These are phyloP conservation scores for Porites lutea DNA, from an alignment of 64 coral and sea anemone genomes.

Conservation along the genomic window DNA sequence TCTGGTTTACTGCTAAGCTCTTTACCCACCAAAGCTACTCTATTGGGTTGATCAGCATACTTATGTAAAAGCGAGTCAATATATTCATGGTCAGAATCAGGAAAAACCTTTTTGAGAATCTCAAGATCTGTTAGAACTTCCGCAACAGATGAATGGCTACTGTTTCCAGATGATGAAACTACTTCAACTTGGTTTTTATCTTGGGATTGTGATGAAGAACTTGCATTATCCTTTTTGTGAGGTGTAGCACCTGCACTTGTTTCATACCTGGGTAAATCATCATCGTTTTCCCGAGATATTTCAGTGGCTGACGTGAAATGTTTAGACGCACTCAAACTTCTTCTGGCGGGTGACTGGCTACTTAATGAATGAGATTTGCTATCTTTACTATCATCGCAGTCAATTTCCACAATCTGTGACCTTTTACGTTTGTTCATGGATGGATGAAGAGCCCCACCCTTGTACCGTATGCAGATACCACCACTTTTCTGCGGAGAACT, in stretches of 20 bases:
- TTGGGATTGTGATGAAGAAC: neutral
- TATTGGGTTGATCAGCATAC: conserved; percentile 8
- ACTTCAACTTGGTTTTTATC: neutral
- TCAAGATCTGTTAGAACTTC: neutral
- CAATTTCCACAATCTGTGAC: conserved; percentile 7
- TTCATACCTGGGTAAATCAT: neutral
- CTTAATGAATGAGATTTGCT: neutral
- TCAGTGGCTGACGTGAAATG: neutral
- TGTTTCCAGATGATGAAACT: neutral
- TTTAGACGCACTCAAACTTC: neutral
- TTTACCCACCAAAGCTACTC: conserved; percentile 46
- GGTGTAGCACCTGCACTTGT: neutral
- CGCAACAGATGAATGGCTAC: neutral
- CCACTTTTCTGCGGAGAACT: neutral
- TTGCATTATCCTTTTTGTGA: neutral
- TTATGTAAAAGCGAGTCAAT: conserved; percentile 37
- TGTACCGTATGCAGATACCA: conserved; percentile 37
- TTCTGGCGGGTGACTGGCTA: neutral
- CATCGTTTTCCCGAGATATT: neutral
- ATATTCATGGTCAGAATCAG: conserved; percentile 14
- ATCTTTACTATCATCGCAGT: neutral
- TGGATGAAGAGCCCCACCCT: conserved; percentile 9
- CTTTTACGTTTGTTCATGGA: conserved; percentile 35
- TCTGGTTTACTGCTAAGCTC: conserved; percentile 17
- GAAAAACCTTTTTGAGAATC: conserved; percentile 31